Evolutionary conservation across 2,888 invertebrate genomes (phyloP).

Genomic region (Malthinus flaveolus): DNA sequence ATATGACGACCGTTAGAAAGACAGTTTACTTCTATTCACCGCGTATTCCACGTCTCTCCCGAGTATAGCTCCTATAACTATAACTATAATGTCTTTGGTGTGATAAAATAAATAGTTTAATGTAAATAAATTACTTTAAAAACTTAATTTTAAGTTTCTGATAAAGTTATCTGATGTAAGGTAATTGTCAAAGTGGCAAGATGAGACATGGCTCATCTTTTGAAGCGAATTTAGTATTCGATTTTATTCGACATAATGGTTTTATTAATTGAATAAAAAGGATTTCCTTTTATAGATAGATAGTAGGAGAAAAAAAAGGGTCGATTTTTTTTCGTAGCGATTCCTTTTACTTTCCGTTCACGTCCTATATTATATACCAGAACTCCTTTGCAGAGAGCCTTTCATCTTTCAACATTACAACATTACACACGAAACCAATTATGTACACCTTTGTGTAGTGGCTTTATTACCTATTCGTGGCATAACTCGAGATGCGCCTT

Average conservation of each 20-base stretch:
- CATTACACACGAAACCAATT: slow-evolving; percentile 55
- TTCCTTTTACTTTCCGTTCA: slow-evolving; percentile 45
- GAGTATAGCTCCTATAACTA: too few relatives aligned
- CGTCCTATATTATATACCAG: slow-evolving; percentile 50
- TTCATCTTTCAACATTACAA: slow-evolving; percentile 54
- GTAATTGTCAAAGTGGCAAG: too few relatives aligned
- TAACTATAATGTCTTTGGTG: too few relatives aligned
- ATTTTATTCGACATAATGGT: slow-evolving; percentile 17
- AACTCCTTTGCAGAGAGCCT: slow-evolving; percentile 47
- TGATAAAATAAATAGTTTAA: too few relatives aligned
- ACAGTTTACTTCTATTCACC: too few relatives aligned
- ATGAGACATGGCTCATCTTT: too few relatives aligned
- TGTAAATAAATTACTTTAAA: too few relatives aligned
- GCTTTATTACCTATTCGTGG: slow-evolving; percentile 47
- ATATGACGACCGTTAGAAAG: too few relatives aligned
- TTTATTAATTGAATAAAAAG: slow-evolving; percentile 31
- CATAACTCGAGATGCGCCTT: slow-evolving; percentile 34
- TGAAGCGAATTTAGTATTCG: slow-evolving; percentile 1
- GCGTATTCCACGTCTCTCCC: too few relatives aligned
- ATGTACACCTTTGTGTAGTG: slow-evolving; percentile 54
- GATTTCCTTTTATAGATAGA: slow-evolving; percentile 24
- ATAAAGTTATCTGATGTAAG: too few relatives aligned
- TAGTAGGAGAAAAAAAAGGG: slow-evolving; percentile 10
- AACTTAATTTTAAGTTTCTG: too few relatives aligned
- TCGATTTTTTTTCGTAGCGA: slow-evolving; percentile 24